Evolutionary conservation across 2,888 invertebrate species (phyloP).

Genomic region (Pachycephus smyrnensis): DNA sequence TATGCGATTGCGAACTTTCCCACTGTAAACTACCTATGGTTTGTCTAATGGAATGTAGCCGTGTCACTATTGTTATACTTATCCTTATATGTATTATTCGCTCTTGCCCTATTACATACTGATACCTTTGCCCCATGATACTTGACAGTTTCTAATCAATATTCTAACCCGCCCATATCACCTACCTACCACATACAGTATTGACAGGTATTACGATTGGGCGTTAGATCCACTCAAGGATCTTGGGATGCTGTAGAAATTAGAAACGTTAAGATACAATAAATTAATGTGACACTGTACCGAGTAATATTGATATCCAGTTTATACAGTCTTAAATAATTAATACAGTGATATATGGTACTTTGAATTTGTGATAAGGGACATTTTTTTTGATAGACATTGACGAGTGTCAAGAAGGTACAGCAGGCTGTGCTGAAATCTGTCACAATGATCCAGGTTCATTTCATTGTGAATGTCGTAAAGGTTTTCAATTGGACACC

Average conservation of each 20-base stretch:
- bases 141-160: background rate
- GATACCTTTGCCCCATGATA: background rate
- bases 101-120: background rate
- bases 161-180: background rate
- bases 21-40: constrained; percentile 20
- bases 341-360: background rate
- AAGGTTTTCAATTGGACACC: constrained; percentile 68
- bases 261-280: background rate
- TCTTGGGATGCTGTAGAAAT: background rate
- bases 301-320: background rate
- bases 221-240: background rate
- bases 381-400: constrained; percentile 65
- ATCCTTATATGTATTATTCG: background rate
- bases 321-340: background rate
- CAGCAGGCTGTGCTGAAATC: constrained; percentile 70
- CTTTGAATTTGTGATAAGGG: background rate
- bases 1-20: constrained; percentile 24
- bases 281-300: background rate
- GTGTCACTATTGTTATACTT: background rate
- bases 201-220: background rate
- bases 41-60: constrained; percentile 14
- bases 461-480: constrained; percentile 70
- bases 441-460: constrained; percentile 72
- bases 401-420: constrained; percentile 70
- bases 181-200: background rate